Evolutionary conservation across 2,113 vertebrate species (phyloP).

Genomic region (Stegostoma tigrinum): DNA sequence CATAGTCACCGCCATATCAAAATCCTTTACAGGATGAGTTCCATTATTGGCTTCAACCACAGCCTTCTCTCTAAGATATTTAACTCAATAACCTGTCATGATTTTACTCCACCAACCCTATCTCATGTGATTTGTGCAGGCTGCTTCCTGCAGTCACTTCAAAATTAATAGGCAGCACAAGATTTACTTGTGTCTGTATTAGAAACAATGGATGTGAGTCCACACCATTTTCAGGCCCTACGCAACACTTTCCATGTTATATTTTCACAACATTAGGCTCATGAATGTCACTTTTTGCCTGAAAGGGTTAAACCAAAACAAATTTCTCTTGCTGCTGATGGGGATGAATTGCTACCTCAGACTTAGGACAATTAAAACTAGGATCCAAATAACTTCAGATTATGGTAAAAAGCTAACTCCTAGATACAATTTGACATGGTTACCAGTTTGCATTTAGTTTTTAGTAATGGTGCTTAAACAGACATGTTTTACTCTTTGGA

Average conservation of each 20-base stretch:
- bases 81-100: no score
- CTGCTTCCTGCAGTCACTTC: no score
- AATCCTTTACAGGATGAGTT: no score
- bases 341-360: background rate
- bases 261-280: background rate
- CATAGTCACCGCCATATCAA: no score
- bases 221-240: no score
- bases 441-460: constrained; percentile 20
- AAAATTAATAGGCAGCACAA: no score
- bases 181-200: no score
- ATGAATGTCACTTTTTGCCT: background rate
- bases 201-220: no score
- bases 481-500: constrained; percentile 12
- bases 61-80: no score
- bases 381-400: background rate
- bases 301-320: background rate
- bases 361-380: constrained; percentile 16
- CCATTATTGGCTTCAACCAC: no score
- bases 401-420: constrained; percentile 23
- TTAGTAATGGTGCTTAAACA: background rate
- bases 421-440: constrained; percentile 28
- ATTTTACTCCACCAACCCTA: no score
- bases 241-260: background rate
- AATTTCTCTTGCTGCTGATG: background rate
- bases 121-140: no score